Evolutionary conservation across 2,113 vertebrate species (phyloP), one percentile per base, ranked within the genome.

Genomic region (Nibea coibor): DNA sequence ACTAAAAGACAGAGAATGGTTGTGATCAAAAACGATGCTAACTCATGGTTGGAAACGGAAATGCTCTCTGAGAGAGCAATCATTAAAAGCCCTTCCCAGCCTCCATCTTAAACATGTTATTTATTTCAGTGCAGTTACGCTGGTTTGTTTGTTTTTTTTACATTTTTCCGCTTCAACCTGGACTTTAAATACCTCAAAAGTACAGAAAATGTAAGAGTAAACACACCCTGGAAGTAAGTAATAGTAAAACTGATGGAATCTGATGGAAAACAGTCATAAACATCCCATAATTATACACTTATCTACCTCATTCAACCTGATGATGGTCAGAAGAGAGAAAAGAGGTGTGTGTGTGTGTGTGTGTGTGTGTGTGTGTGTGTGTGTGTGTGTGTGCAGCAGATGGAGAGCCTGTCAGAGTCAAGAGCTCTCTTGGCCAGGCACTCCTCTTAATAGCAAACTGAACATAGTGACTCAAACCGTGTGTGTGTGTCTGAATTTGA

Each of bases 391-490:
- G 76, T 50, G 77, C 66, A 62, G 76, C 59, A 83, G 90, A 92
- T 91, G 78, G 87, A 93, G 91, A 91, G 90, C 80, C 89, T 90
- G 89, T 89, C 90, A 91, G 72, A 90, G 89, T 89, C 79, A 81
- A 93, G 88, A 82, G 92, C 87, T 78, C 90, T 91, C 85, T 78
- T 77, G 74, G 86, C 79, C 82, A 26, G 53, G 71, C 57, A 59
- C 88, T 92, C 75, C 89, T 89, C 81, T 89, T 90, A 89, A 92
- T 83, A 82, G 85, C 81, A 83, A 91, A 81, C 76, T 82, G 66
- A 89, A 82, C 70, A 61, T 54, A 72, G 75, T 10, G 2, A 74
- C 68, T 69, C 78, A 61, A 80, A 57, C 68, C 24, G 16, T 28
- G 24, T 66, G 39, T 66, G 72, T 59, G 28, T 62, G 68, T 71